A percentile compares a stretch with the other conserved stretches of the same genome.
phyloP scores from a whole-genome alignment of 2,797 vertebrate genomes.

The Arnoldichthys spilopterus region DNA sequence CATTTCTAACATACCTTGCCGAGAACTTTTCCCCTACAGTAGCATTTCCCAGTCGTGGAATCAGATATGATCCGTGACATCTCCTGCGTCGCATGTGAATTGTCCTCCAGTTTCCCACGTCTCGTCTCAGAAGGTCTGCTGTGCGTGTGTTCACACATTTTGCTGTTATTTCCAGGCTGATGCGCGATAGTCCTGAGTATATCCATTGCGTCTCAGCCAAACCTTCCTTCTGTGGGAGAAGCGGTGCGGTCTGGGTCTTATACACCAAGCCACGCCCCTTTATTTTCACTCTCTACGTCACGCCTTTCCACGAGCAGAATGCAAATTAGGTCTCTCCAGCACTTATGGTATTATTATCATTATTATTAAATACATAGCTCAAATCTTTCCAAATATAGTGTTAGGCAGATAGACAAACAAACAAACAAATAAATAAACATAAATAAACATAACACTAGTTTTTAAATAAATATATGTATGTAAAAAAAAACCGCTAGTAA shows the following conservation, averaged over 20 bases:
- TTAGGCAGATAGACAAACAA: too few relatives aligned
- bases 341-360: too few relatives aligned
- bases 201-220: conserved; percentile 69
- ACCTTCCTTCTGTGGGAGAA: conserved; percentile 7
- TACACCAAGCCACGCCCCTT: conserved; percentile 43
- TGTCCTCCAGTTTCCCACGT: conserved; percentile 71
- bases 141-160: conserved; percentile 75
- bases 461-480: too few relatives aligned
- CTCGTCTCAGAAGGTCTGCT: conserved; percentile 72
- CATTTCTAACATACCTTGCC: conserved; percentile 77
- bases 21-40: conserved; percentile 86
- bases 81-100: conserved; percentile 72
- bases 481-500: too few relatives aligned
- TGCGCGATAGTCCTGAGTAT: conserved; percentile 81
- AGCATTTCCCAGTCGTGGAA: conserved; percentile 82
- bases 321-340: background rate
- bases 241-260: conserved; percentile 32
- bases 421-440: too few relatives aligned
- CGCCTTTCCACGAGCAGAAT: conserved; percentile 18
- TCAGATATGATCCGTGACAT: conserved; percentile 85
- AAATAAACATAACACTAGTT: too few relatives aligned
- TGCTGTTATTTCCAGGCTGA: conserved; percentile 71
- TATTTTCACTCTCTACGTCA: conserved; percentile 19
- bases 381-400: too few relatives aligned
- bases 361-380: too few relatives aligned